Percentiles rank a stretch among this genome's conserved stretches.
Conservation (phyloP, 2,888 invertebrate species). For the Andrena flavipes region DNA sequence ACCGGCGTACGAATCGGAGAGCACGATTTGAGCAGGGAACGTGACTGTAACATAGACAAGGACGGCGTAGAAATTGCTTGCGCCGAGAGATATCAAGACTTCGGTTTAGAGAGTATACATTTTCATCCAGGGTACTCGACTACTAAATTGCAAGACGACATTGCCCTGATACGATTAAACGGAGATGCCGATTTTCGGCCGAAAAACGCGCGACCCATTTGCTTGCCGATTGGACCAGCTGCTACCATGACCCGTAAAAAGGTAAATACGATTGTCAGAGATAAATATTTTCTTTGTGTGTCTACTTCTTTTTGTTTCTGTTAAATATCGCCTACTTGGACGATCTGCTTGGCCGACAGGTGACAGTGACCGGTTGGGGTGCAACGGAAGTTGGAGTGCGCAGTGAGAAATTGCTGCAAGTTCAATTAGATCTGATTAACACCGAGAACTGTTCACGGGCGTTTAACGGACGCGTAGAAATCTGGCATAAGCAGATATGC, state of each 20-base stretch:
- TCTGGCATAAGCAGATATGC: too few relatives aligned
- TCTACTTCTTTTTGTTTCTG: neutral
- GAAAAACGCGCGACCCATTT: conserved; percentile 85
- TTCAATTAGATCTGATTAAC: too few relatives aligned
- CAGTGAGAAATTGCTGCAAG: conserved; percentile 75
- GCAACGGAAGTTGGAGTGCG: conserved; percentile 87
- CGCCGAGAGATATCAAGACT: conserved; percentile 86
- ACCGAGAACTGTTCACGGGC: too few relatives aligned
- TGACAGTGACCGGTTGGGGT: conserved; percentile 92
- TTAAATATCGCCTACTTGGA: neutral
- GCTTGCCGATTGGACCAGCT: conserved; percentile 84
- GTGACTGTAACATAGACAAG: conserved; percentile 85
- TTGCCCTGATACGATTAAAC: conserved; percentile 87
- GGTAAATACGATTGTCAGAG: conserved; percentile 59
- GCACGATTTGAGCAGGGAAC: conserved; percentile 85
- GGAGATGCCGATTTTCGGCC: conserved; percentile 85
- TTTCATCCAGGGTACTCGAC: conserved; percentile 86
- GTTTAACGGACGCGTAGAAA: too few relatives aligned
- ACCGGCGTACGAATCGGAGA: conserved; percentile 88
- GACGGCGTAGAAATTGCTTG: conserved; percentile 85
- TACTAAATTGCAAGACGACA: conserved; percentile 86
- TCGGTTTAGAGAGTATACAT: conserved; percentile 85
- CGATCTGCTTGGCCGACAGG: conserved; percentile 71
- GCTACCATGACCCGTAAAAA: conserved; percentile 62
- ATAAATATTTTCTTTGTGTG: neutral